Base-by-base conservation (phyloP, 2,797 vertebrate species). In the Tamandua tetradactyla region DNA sequence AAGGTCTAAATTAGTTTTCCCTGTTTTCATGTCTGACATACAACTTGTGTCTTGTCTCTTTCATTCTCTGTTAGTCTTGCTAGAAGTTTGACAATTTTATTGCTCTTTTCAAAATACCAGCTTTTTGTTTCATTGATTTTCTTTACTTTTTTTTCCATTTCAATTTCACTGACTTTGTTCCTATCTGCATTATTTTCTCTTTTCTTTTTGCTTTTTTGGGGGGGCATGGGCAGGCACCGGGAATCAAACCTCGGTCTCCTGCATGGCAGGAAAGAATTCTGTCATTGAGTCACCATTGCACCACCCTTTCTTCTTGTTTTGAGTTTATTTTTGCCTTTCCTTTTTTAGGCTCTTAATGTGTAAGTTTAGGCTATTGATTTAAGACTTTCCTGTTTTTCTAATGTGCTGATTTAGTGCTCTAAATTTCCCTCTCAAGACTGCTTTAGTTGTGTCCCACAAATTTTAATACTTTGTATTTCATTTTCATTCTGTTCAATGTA, bases 141-240 rank as follows among this genome's bases (percentile, higher is more conserved):
- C 47, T 66, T 32, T 59, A 62, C 89, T 68, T 76, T 55, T 61
- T 49, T 66, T 68, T 12, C 49, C 30, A 42, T 88, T 86, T 81
- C 25, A 52, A 5, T 62, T 37, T 30, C 81, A 68, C 47, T 52
- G 79, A 57, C 81, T 81, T 7, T 81, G 42, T 11, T 85, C 10
- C 18, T 37, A 49, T 81, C 27, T 68, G 35, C 4, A 44, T 44
- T 68, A 25, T 49, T 25, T 49, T 25, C 37, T 81, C 62, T 15
- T 32, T 49, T 85, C 23, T 52, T 85, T 59, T 88, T 88, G 47
- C 32, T 72, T 93, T n/a, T n/a, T n/a, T n/a, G n/a, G n/a, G n/a
- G n/a, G n/a, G n/a, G n/a, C n/a, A n/a, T n/a, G n/a, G n/a, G n/a
- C n/a, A n/a, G n/a, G n/a, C n/a, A n/a, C n/a, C n/a, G n/a, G n/a